A percentile compares a stretch with the other conserved stretches of the same genome.
These are phyloP conservation scores for Campoletis sonorensis DNA, from an alignment of 1,140 invertebrate species.

Conservation along the genomic window DNA sequence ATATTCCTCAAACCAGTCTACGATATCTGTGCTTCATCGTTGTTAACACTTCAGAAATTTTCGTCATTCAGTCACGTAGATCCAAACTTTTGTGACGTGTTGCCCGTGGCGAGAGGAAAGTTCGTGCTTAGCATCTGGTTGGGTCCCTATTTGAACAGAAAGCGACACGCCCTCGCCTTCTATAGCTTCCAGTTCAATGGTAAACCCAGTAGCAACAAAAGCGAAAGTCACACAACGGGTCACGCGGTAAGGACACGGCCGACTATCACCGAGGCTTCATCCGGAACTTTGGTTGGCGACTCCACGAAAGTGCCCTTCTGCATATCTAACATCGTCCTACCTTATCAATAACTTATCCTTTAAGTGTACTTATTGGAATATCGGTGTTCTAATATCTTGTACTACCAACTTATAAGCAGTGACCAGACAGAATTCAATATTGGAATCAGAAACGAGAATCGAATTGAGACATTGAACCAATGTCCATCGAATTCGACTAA, in stretches of 20 bases:
- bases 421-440: background rate
- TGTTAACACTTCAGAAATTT: background rate
- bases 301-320: background rate
- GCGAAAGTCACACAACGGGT: conserved; percentile 30
- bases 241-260: background rate
- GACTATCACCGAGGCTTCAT: conserved; percentile 18
- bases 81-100: conserved; percentile 37
- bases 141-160: background rate
- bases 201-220: conserved; percentile 35
- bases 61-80: conserved; percentile 36
- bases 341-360: conserved; percentile 29
- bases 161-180: background rate
- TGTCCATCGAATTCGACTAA: too few relatives aligned
- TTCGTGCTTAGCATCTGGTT: conserved; percentile 26
- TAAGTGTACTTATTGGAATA: conserved; percentile 27
- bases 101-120: background rate
- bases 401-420: background rate
- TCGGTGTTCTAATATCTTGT: background rate
- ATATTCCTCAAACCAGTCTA: background rate
- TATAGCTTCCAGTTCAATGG: background rate
- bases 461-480: background rate
- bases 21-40: background rate
- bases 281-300: background rate
- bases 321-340: background rate
- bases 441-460: background rate